Evolutionary conservation across 92 coral and sea anemone species (phyloP).

Genomic region (Paragorgia papillata): DNA sequence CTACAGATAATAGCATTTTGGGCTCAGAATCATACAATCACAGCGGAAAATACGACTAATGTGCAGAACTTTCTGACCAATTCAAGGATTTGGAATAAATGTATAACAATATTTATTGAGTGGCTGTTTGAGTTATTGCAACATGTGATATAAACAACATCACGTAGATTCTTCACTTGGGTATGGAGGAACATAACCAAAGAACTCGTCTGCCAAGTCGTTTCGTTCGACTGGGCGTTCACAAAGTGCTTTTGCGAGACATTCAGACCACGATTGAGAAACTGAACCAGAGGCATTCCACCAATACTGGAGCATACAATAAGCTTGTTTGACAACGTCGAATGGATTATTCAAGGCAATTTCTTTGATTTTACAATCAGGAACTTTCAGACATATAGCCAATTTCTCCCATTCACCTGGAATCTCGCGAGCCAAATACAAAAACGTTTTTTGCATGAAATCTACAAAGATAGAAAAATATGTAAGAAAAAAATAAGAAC

Average conservation of each 20-base stretch:
- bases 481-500: no score
- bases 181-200: background rate
- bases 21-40: no score
- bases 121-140: no score
- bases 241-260: conserved; percentile 11
- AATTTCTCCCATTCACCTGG: conserved; percentile 9
- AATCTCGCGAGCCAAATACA: background rate
- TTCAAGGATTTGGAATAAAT: no score
- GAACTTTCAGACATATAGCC: background rate
- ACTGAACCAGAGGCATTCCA: background rate
- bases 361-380: conserved; percentile 8
- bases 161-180: no score
- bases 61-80: no score
- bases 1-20: no score
- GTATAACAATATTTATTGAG: no score
- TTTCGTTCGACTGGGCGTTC: background rate
- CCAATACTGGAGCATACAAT: conserved; percentile 9
- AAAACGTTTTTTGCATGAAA: background rate
- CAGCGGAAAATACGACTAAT: no score
- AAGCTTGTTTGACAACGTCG: conserved; percentile 12
- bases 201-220: conserved; percentile 3
- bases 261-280: conserved; percentile 18
- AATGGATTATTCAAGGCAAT: background rate
- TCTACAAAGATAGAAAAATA: background rate
- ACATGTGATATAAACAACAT: no score